A percentile compares a stretch with the other conserved stretches of the same genome.
These are phyloP conservation scores for Campoletis sonorensis DNA, from an alignment of 1,140 invertebrate genomes.

Conservation along the genomic window DNA sequence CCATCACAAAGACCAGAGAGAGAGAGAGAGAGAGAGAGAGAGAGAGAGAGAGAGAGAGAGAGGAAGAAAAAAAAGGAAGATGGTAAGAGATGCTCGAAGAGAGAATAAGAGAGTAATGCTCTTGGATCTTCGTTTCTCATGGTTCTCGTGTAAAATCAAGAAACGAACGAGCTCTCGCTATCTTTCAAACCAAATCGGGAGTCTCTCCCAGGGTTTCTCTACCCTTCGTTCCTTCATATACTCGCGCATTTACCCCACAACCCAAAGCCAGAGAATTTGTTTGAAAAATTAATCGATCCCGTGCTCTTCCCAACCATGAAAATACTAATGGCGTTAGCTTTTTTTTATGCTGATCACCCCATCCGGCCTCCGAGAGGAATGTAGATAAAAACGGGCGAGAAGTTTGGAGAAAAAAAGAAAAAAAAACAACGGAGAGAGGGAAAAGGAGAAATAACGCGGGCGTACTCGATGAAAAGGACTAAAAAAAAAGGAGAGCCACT, in stretches of 20 bases:
- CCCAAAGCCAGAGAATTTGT: constrained; percentile 50
- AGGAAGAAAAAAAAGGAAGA: too few relatives aligned
- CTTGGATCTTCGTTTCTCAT: not conserved
- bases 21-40: not conserved
- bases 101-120: not conserved
- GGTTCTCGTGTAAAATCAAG: not conserved
- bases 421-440: not conserved
- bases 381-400: constrained; percentile 14
- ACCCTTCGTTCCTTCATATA: not conserved
- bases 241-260: not conserved
- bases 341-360: constrained; percentile 24
- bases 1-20: not conserved
- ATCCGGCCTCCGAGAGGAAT: not conserved
- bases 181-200: constrained; percentile 40
- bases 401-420: not conserved
- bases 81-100: not conserved
- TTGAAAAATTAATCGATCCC: constrained; percentile 72
- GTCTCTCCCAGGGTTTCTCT: not conserved
- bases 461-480: not conserved
- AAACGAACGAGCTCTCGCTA: constrained; percentile 4
- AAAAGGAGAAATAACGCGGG: not conserved
- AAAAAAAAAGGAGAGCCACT: not conserved
- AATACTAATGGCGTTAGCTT: constrained; percentile 35
- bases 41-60: not conserved
- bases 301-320: constrained; percentile 35